Evolutionary conservation across 2,113 vertebrate genomes (phyloP), one percentile per base, ranked within the genome.

Genomic region (Mobula birostris): DNA sequence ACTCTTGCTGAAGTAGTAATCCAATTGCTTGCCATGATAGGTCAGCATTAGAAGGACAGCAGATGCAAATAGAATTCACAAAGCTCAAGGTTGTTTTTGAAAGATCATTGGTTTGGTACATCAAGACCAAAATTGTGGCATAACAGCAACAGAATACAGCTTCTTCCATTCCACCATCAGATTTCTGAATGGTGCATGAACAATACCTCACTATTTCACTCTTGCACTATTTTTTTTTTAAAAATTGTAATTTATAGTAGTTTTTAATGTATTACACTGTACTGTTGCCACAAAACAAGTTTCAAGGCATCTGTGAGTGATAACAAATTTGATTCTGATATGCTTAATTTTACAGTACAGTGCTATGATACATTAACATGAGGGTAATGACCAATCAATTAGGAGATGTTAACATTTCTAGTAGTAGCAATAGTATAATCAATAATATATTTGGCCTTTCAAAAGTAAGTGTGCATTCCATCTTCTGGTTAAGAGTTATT

Each of bases 21-120:
- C 56, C 61, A 87, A 87, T 87, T 87, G 83, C 56, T 87, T 87
- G 83, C 56, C 58, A n/a, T 58, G 58, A 61, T 87, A 87, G 83
- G 83, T 87, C 56, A 87, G 56, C 83, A 29, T 87, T 12, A n/a
- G 56, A 87, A 9, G 27, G 24, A 15, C 58, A 61, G 56, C 83
- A 87, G 83, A 61, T 63, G 56, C 61, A 87, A 87, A n/a, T 87
- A 58, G 83, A 87, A 61, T 61, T 87, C 83, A 63, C 27, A 63
- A 27, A 85, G 56, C 21, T 27, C 21, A 56, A 58, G 56, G 9
- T 27, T 58, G 27, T 14, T n/a, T 63, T 87, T 87, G 56, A 87
- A 29, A 87, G 27, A 63, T 61, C 27, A 58, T 29, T 63, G 83
- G 24, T 61, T 24, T 48, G 27, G 21, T 61, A 24, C 58, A 87